These are phyloP conservation scores for Hylomyscus alleni DNA, from an alignment of 2,797 vertebrate species.

Conservation along the genomic window DNA sequence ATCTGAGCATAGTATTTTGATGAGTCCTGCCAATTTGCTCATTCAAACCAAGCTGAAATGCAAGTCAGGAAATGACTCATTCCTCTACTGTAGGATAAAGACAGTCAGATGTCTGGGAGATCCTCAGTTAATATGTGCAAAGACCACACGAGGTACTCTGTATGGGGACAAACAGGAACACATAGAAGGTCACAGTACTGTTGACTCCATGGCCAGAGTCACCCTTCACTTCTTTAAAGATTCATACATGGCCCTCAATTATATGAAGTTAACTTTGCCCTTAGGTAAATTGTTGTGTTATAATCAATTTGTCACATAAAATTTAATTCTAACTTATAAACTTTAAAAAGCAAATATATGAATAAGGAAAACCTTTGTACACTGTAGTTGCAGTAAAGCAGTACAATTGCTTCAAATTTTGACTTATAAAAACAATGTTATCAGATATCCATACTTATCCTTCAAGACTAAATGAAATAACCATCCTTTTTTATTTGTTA, in stretches of 20 bases:
- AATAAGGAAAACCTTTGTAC: background rate
- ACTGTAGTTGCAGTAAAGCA: background rate
- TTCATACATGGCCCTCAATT: background rate
- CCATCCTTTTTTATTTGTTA: background rate
- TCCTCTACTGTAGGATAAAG: background rate
- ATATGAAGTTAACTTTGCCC: constrained; percentile 28
- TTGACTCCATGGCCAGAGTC: background rate
- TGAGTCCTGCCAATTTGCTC: background rate
- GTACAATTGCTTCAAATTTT: background rate
- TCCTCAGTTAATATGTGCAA: background rate
- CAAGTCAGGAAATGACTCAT: background rate
- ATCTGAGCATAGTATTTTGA: background rate
- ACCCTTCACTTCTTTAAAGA: background rate
- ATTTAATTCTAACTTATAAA: constrained; percentile 52
- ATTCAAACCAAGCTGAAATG: background rate
- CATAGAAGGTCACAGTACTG: background rate
- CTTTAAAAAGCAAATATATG: constrained; percentile 36
- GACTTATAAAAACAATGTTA: background rate
- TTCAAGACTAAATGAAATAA: background rate
- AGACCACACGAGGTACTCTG: background rate
- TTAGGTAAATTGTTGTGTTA: background rate
- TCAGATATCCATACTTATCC: background rate
- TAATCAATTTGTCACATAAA: background rate
- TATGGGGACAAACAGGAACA: background rate
- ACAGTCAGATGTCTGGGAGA: background rate